These are phyloP conservation scores for Fregata magnificens DNA, from an alignment of 2,113 vertebrate genomes.

Conservation along the genomic window DNA sequence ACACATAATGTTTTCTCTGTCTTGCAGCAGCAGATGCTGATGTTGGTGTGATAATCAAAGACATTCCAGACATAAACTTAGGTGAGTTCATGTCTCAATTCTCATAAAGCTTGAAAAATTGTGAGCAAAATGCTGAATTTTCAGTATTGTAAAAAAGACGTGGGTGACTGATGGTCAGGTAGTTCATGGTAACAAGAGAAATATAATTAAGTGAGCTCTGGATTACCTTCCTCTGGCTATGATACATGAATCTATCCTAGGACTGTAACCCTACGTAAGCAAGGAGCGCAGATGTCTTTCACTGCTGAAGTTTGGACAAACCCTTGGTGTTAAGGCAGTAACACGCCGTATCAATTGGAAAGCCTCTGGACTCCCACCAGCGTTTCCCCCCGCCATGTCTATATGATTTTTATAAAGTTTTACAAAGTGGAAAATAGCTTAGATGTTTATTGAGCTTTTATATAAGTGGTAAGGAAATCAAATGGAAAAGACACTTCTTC, in stretches of 20 bases:
- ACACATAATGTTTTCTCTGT: background rate
- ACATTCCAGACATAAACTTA: conserved; percentile 74
- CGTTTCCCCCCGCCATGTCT: background rate
- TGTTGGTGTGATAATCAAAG: conserved; percentile 43
- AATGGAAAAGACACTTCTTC: background rate
- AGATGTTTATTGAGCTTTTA: background rate
- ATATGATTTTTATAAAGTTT: background rate
- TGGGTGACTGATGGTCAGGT: background rate
- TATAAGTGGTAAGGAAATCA: background rate
- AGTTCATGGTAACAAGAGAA: background rate
- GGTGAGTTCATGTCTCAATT: conserved; percentile 56
- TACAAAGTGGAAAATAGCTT: background rate
- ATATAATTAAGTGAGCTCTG: background rate
- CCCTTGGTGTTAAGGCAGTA: background rate
- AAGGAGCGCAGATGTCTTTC: background rate
- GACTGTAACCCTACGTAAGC: background rate
- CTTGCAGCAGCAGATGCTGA: conserved; percentile 5
- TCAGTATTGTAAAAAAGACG: background rate
- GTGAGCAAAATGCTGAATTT: background rate
- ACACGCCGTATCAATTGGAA: fast-evolving
- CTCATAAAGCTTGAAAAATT: background rate
- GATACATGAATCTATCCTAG: background rate
- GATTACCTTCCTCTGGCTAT: background rate
- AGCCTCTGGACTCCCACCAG: background rate
- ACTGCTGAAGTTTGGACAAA: background rate